These are phyloP conservation scores for Ophion ellenae DNA, from an alignment of 2,888 invertebrate species.

Conservation along the genomic window DNA sequence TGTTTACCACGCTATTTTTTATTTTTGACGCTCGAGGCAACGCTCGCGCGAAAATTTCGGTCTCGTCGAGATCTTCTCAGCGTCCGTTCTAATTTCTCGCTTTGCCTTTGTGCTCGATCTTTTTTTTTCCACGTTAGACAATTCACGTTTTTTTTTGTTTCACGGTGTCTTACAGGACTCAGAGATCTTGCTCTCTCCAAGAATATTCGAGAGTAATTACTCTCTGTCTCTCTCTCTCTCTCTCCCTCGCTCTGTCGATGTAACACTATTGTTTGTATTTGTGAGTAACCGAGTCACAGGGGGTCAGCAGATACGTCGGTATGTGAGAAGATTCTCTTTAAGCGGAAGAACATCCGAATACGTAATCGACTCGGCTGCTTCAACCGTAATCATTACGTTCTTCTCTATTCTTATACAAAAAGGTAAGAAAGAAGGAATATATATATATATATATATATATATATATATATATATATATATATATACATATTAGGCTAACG, in stretches of 20 bases:
- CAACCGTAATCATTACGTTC: conserved; percentile 77
- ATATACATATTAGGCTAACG: too few species aligned
- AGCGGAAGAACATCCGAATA: conserved; percentile 81
- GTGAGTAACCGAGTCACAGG: conserved; percentile 49
- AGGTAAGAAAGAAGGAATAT: too few species aligned
- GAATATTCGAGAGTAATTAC: neutral
- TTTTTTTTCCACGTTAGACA: neutral
- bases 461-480: too few species aligned
- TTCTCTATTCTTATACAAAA: conserved; percentile 51
- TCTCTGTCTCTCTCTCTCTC: conserved; percentile 1
- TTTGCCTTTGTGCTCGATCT: neutral
- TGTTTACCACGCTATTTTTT: neutral
- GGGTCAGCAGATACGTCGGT: conserved; percentile 70
- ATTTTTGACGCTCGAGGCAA: neutral
- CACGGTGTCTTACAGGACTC: neutral
- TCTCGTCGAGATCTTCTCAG: too few species aligned
- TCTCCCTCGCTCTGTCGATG: conserved; percentile 38
- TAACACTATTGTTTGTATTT: conserved; percentile 75
- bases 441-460: too few species aligned
- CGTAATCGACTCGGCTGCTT: conserved; percentile 72
- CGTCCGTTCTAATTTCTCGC: too few species aligned
- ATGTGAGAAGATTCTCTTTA: conserved; percentile 76
- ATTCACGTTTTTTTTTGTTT: neutral
- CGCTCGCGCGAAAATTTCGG: too few species aligned
- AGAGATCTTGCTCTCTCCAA: neutral